These are phyloP conservation scores for Panurus biarmicus DNA, from an alignment of 2,113 vertebrate genomes.

Conservation along the genomic window DNA sequence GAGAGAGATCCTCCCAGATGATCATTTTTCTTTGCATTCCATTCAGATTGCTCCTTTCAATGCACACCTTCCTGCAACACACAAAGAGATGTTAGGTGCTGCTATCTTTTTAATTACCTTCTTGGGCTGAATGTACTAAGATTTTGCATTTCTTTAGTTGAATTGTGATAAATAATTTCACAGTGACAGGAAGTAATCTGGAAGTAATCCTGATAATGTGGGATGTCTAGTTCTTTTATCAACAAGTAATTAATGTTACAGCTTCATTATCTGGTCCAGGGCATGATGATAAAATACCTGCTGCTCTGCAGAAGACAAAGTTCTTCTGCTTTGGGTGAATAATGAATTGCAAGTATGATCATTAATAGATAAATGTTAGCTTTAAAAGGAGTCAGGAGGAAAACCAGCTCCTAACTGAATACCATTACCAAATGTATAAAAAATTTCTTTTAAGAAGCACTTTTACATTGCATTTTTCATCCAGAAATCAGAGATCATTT, in stretches of 20 bases:
- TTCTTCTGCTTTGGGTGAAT: not conserved
- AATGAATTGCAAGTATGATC: not conserved
- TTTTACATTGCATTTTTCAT: not conserved
- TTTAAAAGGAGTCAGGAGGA: not conserved
- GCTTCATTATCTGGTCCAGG: not conserved
- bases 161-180: not conserved
- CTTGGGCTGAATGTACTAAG: not conserved
- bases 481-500: not conserved
- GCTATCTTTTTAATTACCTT: not conserved
- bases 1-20: constrained; percentile 69
- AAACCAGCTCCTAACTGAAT: not conserved
- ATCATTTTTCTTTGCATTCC: constrained; percentile 75
- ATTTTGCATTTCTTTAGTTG: not conserved
- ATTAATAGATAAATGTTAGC: not conserved
- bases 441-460: not conserved
- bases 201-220: not conserved
- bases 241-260: not conserved
- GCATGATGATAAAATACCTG: not conserved
- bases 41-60: constrained; percentile 78
- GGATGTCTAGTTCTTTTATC: not conserved
- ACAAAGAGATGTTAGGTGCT: not conserved
- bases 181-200: not conserved
- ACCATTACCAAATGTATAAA: not conserved
- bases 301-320: not conserved
- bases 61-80: constrained; percentile 73